Base-by-base conservation (phyloP, 2,113 vertebrate species). In the Pardalotus punctatus region DNA sequence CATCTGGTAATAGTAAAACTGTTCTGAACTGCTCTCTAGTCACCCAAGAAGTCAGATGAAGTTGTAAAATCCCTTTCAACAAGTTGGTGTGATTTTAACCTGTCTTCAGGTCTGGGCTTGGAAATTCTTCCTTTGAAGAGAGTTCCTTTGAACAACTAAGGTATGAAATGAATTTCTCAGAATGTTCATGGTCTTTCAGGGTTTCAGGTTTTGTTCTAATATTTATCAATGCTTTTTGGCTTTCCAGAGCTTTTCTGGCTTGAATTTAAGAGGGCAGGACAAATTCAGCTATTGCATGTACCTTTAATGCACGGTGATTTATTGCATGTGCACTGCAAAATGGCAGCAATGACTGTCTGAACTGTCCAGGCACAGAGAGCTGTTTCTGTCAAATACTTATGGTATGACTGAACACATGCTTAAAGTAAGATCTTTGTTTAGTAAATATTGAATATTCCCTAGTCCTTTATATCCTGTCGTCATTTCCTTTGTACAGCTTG, bases 401-500 rank as follows among this genome's bases (percentile, higher is more conserved):
- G 69, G 76, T 74, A 72, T 95, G 96, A 96, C 72, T 92, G 72
- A 90, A 93, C 73, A 88, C 90, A 96, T 56, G 73, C 45, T 96
- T 48, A 48, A 71, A 81, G 82, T 66, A 60, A 92, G 90, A 81
- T 80, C 82, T 94, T 93, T 97, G 93, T 96, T 97, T 97, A 94
- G 93, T 96, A 96, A 96, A 97, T 96, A 96, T 23, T 93, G 92
- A 95, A 71, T 96, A 96, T 96, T 96, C 96, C 96, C 92, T 65
- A 93, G 92, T 93, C 92, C 53, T 96, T 90, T 96, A 71, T 95
- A 95, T 93, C 96, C 93, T 83, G 71, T 86, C n/a, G 28, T 96
- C 96, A 96, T 96, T 96, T 97, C 96, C 96, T 93, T 78, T 88
- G 72, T 83, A 88, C 96, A 81, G 93, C 82, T 95, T 67, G 81